Conservation (phyloP, 2,113 vertebrate species). For the Varanus salvator region DNA sequence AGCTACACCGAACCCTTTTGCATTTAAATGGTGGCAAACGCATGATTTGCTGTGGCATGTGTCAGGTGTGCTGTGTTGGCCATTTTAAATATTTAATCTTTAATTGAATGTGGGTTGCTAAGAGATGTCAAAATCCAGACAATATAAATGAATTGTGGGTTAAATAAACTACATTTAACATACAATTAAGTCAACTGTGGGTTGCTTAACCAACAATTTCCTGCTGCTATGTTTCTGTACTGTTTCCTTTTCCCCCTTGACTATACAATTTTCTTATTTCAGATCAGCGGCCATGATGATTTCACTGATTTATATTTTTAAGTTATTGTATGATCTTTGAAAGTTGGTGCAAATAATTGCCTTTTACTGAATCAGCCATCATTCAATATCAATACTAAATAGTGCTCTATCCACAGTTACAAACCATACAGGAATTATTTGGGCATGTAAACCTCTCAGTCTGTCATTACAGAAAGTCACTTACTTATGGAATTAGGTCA, state of each 20-base stretch:
- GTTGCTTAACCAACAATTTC: too few species aligned
- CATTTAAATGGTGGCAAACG: too few species aligned
- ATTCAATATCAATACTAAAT: constrained; percentile 51
- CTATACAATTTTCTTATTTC: constrained; percentile 60
- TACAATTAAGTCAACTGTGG: too few species aligned
- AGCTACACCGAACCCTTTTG: background rate
- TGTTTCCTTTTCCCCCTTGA: constrained; percentile 60
- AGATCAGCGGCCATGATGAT: constrained; percentile 65
- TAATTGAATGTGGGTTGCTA: too few species aligned
- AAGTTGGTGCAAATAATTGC: constrained; percentile 54
- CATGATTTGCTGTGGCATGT: too few species aligned
- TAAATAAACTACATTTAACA: too few species aligned
- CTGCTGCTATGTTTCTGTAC: constrained; percentile 41
- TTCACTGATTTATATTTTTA: constrained; percentile 59
- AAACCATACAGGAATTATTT: constrained; percentile 31
- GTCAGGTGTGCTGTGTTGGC: too few species aligned
- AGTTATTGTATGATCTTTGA: constrained; percentile 56
- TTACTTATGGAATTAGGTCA: constrained; percentile 44
- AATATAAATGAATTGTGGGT: too few species aligned
- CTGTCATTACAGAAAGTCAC: constrained; percentile 11
- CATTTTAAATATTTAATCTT: too few species aligned
- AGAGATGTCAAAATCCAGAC: too few species aligned
- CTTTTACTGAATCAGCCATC: constrained; percentile 52
- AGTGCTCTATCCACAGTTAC: constrained; percentile 23
- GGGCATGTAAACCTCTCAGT: background rate